Base-by-base conservation (phyloP, 2,797 vertebrate species). In the Percopsis omiscomaycus region DNA sequence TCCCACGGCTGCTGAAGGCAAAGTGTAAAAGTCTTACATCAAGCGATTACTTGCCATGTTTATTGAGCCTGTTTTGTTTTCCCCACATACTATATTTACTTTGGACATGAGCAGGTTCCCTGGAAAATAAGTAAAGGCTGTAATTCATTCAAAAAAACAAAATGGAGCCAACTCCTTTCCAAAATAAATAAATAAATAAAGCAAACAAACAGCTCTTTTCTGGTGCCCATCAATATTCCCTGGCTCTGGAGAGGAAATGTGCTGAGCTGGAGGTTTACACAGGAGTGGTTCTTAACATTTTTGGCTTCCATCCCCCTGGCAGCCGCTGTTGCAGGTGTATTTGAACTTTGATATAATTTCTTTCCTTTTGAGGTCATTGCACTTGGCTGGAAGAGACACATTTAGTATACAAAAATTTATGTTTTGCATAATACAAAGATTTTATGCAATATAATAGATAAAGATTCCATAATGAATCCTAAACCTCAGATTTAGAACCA, bases 1-100 rank as follows among this genome's bases (percentile, higher is more conserved):
- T 61, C 45, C 45, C 30, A 42, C 44, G n/a, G 32, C 45, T 57
- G 66, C 59, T 52, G 47, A 37, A 75, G 63, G 22, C 68, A 71
- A 51, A 58, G 50, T 61, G 58, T 66, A 57, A 61, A 44, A 55
- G 60, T 61, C 30, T 49, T 52, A 74, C 50, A 75, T 69, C 51
- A 59, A 45, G 14, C 55, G 46, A 58, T 67, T 59, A 69, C 59
- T 57, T 52, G 53, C 46, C 1, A 32, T 68, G 57, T 42, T 62
- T 59, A 59, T 62, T 30, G 55, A 50, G 42, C 44, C 12, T 29
- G 45, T 50, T 74, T 70, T 74, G 45, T 56, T 61, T 37, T 51
- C 15, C 22, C 37, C 47, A 59, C 29, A 30, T 61, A 59, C 53
- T 61, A 68, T 63, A 74, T 69, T 74, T 62, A 53, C 62, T 61